Conservation (phyloP, 1,140 invertebrate species). For the Conus betulinus region DNA sequence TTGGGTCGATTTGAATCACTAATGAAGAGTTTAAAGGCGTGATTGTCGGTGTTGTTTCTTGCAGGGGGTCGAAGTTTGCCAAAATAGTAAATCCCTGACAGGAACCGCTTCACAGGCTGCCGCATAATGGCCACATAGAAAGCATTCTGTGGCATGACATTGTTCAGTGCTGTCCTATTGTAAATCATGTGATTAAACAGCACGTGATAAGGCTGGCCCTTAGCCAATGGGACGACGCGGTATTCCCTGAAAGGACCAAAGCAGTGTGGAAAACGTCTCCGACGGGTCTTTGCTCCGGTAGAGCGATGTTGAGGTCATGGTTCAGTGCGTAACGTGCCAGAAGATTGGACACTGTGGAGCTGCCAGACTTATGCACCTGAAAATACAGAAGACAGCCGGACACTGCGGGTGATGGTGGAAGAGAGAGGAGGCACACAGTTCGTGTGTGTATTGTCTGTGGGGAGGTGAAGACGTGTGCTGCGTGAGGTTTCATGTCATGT, state of each 20-base stretch:
- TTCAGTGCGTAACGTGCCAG: slow-evolving; percentile 36
- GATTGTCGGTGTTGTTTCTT: no score
- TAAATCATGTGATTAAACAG: slow-evolving; percentile 53
- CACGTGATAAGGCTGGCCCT: slow-evolving; percentile 36
- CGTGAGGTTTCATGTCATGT: no score
- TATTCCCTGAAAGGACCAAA: slow-evolving; percentile 8
- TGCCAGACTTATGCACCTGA: slow-evolving; percentile 41
- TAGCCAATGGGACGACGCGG: slow-evolving; percentile 19
- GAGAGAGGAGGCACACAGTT: no score
- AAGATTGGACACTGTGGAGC: slow-evolving; percentile 39
- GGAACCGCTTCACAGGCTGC: slow-evolving; percentile 47
- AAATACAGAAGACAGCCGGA: no score
- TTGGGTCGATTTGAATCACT: no score
- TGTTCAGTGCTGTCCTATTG: slow-evolving; percentile 41
- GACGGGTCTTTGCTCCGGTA: slow-evolving; percentile 18
- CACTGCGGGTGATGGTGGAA: no score
- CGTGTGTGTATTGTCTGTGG: no score
- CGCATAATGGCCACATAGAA: slow-evolving; percentile 53
- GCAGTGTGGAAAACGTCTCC: slow-evolving; percentile 16
- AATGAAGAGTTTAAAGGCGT: no score
- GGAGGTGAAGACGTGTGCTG: no score
- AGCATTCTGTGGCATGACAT: slow-evolving; percentile 44
- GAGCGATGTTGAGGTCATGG: slow-evolving; percentile 34
- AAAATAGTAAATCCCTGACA: not conserved
- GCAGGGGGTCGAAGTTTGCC: no score